Percentiles rank a stretch among this genome's conserved stretches.
phyloP scores from a whole-genome alignment of 2,888 invertebrate species.

The Agapostemon virescens region DNA sequence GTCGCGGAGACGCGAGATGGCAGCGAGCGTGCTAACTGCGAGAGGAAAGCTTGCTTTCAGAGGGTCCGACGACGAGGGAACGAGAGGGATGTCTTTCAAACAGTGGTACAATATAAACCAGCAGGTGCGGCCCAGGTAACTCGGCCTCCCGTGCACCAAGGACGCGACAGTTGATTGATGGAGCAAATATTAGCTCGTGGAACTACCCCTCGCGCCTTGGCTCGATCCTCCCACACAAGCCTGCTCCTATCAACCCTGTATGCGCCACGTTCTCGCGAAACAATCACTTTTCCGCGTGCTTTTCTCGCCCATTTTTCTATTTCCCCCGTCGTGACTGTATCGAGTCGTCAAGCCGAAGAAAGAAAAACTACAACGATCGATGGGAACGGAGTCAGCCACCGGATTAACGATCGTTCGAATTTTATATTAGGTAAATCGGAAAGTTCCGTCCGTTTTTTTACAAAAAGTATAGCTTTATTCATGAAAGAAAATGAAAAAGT shows the following conservation, averaged over 20 bases:
- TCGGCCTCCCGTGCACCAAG: constrained; percentile 44
- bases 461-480: no score
- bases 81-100: constrained; percentile 7
- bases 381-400: neutral
- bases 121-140: constrained; percentile 42
- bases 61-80: neutral
- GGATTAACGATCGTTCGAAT: neutral
- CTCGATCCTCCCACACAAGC: constrained; percentile 31
- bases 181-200: constrained; percentile 55
- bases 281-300: neutral
- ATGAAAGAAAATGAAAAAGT: no score
- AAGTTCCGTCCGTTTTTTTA: no score
- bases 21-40: neutral
- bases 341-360: neutral
- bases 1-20: neutral
- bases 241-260: neutral
- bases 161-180: constrained; percentile 58
- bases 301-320: neutral
- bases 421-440: no score
- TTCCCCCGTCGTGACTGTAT: neutral
- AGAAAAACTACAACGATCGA: neutral
- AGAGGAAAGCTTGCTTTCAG: neutral
- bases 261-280: constrained; percentile 9
- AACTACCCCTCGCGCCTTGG: constrained; percentile 37
- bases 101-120: constrained; percentile 29